Percentiles rank a stretch among this genome's conserved stretches.
These are phyloP conservation scores for Conus betulinus DNA, from an alignment of 1,140 invertebrate species.

Conservation along the genomic window DNA sequence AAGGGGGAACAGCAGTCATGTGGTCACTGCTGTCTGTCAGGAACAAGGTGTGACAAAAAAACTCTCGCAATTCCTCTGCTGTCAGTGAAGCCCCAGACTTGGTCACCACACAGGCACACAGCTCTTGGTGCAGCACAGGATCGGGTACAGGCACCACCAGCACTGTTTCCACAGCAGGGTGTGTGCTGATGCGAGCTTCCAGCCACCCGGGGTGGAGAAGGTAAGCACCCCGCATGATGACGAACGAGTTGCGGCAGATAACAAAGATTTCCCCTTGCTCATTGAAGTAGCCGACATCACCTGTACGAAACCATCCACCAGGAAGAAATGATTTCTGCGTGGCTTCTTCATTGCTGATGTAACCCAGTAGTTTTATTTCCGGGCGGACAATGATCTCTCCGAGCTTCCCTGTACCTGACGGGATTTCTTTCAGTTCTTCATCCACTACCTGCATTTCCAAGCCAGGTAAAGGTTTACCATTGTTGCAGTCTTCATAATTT, in stretches of 20 bases:
- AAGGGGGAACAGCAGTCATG: conserved; percentile 25
- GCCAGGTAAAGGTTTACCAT: conserved; percentile 4
- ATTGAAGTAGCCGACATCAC: conserved; percentile 15
- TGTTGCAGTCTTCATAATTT: background rate
- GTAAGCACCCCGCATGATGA: conserved; percentile 28
- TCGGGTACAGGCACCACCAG: conserved; percentile 25
- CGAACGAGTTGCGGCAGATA: background rate
- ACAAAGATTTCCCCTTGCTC: background rate
- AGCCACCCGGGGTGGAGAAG: conserved; percentile 30
- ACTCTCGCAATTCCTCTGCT: background rate
- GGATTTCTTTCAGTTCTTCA: background rate
- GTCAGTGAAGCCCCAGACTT: background rate
- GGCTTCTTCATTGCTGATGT: conserved; percentile 23
- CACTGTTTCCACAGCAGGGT: conserved; percentile 8
- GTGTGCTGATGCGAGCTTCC: background rate
- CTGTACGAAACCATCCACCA: background rate
- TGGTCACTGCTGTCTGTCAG: background rate
- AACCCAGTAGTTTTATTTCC: background rate
- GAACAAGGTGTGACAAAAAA: background rate
- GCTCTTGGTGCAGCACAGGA: conserved; percentile 18
- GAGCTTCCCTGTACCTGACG: background rate
- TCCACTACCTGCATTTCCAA: conserved; percentile 4
- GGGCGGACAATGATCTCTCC: background rate
- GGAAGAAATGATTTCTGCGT: background rate
- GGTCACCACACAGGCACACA: conserved; percentile 6